phyloP scores from a whole-genome alignment of 2,797 vertebrate species.

The Oophaga sylvatica region DNA sequence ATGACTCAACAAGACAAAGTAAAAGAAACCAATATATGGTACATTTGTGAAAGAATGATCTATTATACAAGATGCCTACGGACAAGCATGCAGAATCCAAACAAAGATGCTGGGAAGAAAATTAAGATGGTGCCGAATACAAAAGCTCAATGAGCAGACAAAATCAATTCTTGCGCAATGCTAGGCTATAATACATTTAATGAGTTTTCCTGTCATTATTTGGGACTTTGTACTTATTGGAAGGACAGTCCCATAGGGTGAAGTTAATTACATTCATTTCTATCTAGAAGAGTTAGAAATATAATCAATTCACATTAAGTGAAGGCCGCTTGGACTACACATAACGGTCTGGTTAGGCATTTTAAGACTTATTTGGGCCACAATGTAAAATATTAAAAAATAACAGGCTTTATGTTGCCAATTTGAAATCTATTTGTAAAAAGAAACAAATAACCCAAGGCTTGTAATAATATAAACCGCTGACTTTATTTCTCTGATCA shows the following conservation, averaged over 20 bases:
- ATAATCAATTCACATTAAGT: not conserved
- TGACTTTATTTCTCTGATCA: not conserved
- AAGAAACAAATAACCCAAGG: not conserved
- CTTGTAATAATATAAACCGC: not conserved
- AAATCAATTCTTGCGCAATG: not conserved
- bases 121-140: not conserved
- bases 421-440: not conserved
- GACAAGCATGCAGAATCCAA: not conserved
- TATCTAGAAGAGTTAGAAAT: not conserved
- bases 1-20: not conserved
- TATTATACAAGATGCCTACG: not conserved
- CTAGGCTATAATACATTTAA: slow-evolving; percentile 4
- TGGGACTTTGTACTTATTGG: not conserved
- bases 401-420: not conserved
- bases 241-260: not conserved
- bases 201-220: slow-evolving; percentile 13
- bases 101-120: not conserved
- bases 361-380: not conserved
- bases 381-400: not conserved
- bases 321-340: not conserved
- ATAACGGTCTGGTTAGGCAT: not conserved
- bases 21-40: not conserved
- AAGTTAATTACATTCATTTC: not conserved
- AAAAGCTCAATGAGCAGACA: not conserved
- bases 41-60: not conserved